Base-by-base conservation (phyloP, 2,113 vertebrate species). In the Seriola quinqueradiata region DNA sequence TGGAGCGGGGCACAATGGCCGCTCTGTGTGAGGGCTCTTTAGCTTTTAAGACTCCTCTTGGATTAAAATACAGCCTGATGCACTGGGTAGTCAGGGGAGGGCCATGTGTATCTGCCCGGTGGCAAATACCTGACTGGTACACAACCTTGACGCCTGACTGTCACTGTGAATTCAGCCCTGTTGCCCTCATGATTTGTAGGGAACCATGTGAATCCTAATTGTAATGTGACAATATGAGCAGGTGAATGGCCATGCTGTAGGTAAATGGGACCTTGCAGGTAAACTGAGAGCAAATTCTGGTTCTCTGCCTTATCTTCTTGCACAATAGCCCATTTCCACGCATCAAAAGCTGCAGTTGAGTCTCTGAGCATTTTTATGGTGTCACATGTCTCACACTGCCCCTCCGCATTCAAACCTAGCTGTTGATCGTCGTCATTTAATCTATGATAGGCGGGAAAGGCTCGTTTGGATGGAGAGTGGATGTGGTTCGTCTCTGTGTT, bases 1-100 rank as follows among this genome's bases (percentile, higher is more conserved):
- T 54, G 61, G 23, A 73, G 52, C 4, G 60, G 71, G 81, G 90
- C 82, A 96, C 95, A 96, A 96, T 95, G 90, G 89, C 54, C 8
- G 28, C 92, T 95, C 92, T 96, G 95, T 96, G 89, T 77, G 78
- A 78, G 72, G 82, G 63, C 84, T 90, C 82, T 90, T 84, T 83
- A 68, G 83, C 83, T 75, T 86, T 88, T 78, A 89, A 87, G 84
- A 74, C 40, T 79, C 65, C 70, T 87, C 70, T 89, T 89, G 79
- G 81, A 79, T 57, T 85, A 46, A 89, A 89, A 77, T 17, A 54
- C 83, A 75, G 65, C 32, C 59, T 34, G 76, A 25, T 80, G 76
- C 54, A 8, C 34, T 78, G 75, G 65, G 38, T 40, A 36, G 63
- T 54, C 19, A 61, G 70, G 25, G 65, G 70, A 10, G 34, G 42